Evolutionary conservation across 2,113 vertebrate genomes (phyloP).

Genomic region (Hippocampus mohnikei): DNA sequence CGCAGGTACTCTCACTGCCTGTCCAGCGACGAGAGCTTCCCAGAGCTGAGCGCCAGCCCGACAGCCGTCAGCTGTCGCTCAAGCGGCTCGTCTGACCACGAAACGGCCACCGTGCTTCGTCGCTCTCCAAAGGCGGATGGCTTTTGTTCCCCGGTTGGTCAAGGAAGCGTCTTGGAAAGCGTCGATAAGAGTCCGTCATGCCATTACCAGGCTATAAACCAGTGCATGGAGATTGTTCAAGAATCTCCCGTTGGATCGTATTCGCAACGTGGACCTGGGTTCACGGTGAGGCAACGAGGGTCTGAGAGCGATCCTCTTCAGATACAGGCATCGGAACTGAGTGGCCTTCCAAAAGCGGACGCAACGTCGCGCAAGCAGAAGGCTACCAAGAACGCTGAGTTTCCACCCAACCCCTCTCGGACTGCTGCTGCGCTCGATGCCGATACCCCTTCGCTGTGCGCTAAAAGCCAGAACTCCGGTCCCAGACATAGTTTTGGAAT

Average conservation of each 20-base stretch:
- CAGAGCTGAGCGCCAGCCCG: constrained; percentile 58
- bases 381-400: constrained; percentile 20
- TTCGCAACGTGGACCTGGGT: constrained; percentile 24
- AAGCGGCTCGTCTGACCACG: constrained; percentile 53
- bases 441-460: constrained; percentile 8
- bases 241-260: constrained; percentile 19
- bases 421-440: constrained; percentile 22
- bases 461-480: constrained; percentile 32
- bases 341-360: constrained; percentile 26
- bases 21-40: constrained; percentile 44
- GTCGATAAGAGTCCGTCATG: constrained; percentile 5
- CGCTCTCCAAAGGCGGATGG: constrained; percentile 54
- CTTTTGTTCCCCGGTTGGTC: constrained; percentile 41
- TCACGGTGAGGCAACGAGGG: constrained; percentile 27
- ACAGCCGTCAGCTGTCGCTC: constrained; percentile 49
- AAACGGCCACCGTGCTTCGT: constrained; percentile 42
- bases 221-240: constrained; percentile 16
- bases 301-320: constrained; percentile 45
- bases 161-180: constrained; percentile 11
- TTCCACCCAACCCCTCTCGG: constrained; percentile 19
- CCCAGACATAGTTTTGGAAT: constrained; percentile 35
- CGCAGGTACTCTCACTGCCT: constrained; percentile 50
- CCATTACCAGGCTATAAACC: constrained; percentile 3
- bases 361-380: constrained; percentile 27
- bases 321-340: constrained; percentile 10